phyloP scores from a whole-genome alignment of 2,113 vertebrate species.

The Prionailurus viverrinus region DNA sequence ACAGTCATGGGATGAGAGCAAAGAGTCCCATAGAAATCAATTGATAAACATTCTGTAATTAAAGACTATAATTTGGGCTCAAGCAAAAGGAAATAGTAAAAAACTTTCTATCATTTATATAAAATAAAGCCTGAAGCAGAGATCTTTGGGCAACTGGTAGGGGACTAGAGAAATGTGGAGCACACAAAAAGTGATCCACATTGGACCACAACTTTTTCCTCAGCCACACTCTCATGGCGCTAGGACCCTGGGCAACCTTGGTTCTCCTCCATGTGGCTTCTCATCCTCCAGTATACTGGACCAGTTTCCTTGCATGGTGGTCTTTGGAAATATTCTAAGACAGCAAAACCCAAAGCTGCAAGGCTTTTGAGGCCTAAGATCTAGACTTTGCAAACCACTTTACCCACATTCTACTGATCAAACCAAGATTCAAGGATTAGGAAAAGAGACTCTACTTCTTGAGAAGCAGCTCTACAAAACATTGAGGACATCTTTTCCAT shows the following conservation, averaged over 20 bases:
- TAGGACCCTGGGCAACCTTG: too few relatives aligned
- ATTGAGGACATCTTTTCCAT: not conserved
- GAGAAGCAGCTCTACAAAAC: not conserved
- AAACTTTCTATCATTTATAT: not conserved
- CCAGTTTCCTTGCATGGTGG: not conserved
- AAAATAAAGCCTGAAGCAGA: constrained; percentile 17
- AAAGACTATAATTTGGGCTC: not conserved
- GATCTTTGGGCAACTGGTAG: not conserved
- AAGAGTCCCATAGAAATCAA: not conserved
- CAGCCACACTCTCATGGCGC: not conserved
- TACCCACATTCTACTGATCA: not conserved
- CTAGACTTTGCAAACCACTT: not conserved
- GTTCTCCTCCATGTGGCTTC: not conserved
- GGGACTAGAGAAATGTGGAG: not conserved
- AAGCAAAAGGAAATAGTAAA: not conserved
- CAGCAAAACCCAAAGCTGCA: not conserved
- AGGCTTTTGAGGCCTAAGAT: not conserved
- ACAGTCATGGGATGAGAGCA: not conserved
- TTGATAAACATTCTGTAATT: not conserved
- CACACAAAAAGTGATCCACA: not conserved
- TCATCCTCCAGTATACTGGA: not conserved
- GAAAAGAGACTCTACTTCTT: not conserved
- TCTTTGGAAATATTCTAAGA: not conserved
- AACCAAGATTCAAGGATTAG: not conserved
- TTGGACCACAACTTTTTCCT: not conserved